Evolutionary conservation across 2,797 vertebrate species (phyloP).

Genomic region (Gallirallus australis): DNA sequence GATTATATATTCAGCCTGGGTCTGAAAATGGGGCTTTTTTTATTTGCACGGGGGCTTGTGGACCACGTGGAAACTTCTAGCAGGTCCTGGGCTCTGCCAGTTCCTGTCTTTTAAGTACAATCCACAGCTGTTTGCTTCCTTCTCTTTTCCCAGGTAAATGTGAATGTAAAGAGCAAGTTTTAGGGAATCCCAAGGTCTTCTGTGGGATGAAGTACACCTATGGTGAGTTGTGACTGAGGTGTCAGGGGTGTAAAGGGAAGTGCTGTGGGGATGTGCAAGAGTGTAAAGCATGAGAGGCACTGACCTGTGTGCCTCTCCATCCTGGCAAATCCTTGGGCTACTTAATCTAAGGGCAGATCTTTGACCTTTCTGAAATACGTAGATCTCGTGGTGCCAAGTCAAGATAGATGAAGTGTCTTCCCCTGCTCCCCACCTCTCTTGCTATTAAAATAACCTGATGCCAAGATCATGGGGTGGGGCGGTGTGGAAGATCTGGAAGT

Average conservation of each 20-base stretch:
- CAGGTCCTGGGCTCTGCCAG: background rate
- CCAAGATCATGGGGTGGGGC: background rate
- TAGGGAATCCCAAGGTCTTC: constrained; percentile 92
- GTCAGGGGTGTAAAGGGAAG: background rate
- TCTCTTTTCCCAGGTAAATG: constrained; percentile 89
- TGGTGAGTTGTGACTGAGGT: constrained; percentile 81
- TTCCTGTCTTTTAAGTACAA: background rate
- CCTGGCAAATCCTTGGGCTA: background rate
- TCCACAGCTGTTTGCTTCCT: constrained; percentile 18
- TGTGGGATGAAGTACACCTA: constrained; percentile 95
- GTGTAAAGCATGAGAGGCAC: background rate
- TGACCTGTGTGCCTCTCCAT: rapidly evolving
- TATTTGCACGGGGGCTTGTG: background rate
- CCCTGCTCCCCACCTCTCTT: background rate
- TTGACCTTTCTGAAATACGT: background rate
- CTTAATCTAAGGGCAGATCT: background rate
- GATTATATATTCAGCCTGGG: background rate
- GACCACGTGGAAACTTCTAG: background rate
- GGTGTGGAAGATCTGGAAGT: background rate
- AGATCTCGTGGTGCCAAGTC: background rate
- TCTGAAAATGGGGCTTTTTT: background rate
- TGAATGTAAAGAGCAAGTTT: constrained; percentile 93
- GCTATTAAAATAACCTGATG: background rate
- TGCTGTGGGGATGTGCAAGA: background rate
- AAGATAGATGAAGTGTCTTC: background rate